phyloP scores from a whole-genome alignment of 2,797 vertebrate species.

The Pipistrellus kuhlii region DNA sequence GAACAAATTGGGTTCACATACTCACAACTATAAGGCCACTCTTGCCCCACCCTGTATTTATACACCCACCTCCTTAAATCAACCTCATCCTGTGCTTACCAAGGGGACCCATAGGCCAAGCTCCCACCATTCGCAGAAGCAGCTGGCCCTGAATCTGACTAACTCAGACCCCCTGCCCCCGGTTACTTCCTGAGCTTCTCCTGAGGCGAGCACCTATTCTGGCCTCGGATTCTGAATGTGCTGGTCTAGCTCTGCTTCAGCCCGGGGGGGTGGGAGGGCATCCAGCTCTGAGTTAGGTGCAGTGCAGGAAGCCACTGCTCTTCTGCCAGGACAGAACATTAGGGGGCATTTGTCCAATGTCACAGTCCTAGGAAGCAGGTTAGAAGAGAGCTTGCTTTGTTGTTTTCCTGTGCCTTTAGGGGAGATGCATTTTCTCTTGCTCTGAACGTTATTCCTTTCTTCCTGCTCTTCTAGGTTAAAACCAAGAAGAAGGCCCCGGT shows the following conservation, averaged over 20 bases:
- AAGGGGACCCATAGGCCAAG: background rate
- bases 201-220: background rate
- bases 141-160: background rate
- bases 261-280: background rate
- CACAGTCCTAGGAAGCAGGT: background rate
- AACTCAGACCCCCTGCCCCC: background rate
- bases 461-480: constrained; percentile 22
- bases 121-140: background rate
- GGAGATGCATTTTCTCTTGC: constrained; percentile 20
- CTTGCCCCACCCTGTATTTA: background rate
- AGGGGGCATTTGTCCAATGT: background rate
- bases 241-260: constrained; percentile 3
- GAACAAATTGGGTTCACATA: background rate
- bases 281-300: constrained; percentile 11
- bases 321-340: background rate
- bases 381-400: constrained; percentile 7
- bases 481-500: background rate
- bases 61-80: background rate
- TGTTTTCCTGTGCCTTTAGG: constrained; percentile 21
- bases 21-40: background rate
- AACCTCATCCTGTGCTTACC: background rate
- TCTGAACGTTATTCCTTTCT: constrained; percentile 44
- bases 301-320: background rate
- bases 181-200: background rate
- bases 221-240: background rate